Conservation (phyloP, 1,140 invertebrate genomes). For the Caenorhabditis briggsae region DNA sequence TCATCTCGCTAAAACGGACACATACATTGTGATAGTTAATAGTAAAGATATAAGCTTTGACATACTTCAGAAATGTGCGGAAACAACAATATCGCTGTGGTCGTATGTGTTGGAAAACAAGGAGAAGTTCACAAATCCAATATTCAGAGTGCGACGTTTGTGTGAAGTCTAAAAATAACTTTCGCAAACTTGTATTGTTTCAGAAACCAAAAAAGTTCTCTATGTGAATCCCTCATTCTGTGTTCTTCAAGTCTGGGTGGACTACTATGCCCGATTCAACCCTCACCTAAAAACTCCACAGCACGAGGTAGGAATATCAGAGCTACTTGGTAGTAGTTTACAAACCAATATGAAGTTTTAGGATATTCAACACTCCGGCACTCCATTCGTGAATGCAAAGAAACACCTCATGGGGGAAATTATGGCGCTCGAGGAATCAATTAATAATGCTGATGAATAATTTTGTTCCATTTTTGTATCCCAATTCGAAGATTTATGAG, state of each 20-base stretch:
- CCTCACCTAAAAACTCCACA: constrained; percentile 86
- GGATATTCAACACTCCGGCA: constrained; percentile 4
- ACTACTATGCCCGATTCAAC: constrained; percentile 96
- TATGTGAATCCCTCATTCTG: constrained; percentile 80
- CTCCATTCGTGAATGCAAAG: background rate
- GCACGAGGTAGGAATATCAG: constrained; percentile 27
- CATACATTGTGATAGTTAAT: no score
- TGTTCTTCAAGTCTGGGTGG: constrained; percentile 92
- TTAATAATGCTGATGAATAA: background rate
- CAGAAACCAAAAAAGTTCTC: constrained; percentile 42
- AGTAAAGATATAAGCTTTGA: background rate
- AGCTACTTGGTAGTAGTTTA: background rate
- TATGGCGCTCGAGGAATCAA: background rate
- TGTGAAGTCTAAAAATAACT: background rate
- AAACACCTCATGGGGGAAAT: constrained; percentile 24
- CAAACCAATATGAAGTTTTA: background rate
- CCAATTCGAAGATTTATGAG: no score
- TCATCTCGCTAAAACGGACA: no score
- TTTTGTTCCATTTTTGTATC: background rate
- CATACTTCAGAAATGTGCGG: background rate
- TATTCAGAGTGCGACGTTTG: constrained; percentile 79
- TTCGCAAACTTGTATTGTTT: constrained; percentile 45
- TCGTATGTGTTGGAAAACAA: constrained; percentile 85
- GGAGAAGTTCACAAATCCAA: constrained; percentile 91
- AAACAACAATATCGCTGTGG: constrained; percentile 83